Percentiles rank a stretch among this genome's conserved stretches.
phyloP scores from a whole-genome alignment of 2,797 vertebrate genomes.

The Pteronotus mesoamericanus region DNA sequence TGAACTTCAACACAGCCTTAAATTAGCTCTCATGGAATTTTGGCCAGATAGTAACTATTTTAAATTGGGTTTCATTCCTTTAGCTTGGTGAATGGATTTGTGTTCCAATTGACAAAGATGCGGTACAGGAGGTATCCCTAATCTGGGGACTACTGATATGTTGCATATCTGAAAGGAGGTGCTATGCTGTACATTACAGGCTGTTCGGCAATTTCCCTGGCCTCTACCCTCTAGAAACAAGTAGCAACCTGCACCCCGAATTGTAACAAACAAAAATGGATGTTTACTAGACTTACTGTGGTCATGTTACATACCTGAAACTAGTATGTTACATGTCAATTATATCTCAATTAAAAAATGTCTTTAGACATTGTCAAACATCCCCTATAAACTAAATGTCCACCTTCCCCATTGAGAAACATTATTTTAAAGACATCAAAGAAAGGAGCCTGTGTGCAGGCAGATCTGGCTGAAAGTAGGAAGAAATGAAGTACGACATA shows the following conservation, averaged over 20 bases:
- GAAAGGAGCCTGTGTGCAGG: neutral
- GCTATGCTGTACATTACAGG: neutral
- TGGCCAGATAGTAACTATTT: neutral
- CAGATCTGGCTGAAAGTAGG: neutral
- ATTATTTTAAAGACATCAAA: neutral
- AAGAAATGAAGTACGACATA: neutral
- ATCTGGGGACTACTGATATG: neutral
- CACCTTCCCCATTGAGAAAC: neutral
- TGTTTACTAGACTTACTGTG: neutral
- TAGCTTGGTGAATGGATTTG: neutral
- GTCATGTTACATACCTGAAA: neutral
- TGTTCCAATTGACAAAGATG: neutral
- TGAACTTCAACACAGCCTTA: slow-evolving; percentile 2
- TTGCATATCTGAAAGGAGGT: neutral
- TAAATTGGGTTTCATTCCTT: neutral
- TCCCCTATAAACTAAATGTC: neutral
- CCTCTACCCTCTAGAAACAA: neutral
- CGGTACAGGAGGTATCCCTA: neutral
- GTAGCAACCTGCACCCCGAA: neutral
- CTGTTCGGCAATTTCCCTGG: neutral
- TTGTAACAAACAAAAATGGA: neutral
- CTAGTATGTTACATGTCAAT: neutral
- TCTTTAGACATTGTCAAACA: neutral
- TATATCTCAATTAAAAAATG: neutral
- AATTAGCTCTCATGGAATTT: slow-evolving; percentile 20